Percentiles rank a stretch among this genome's conserved stretches.
Evolutionary conservation across 2,113 vertebrate genomes (phyloP).

Genomic region (Lasiurus cinereus): DNA sequence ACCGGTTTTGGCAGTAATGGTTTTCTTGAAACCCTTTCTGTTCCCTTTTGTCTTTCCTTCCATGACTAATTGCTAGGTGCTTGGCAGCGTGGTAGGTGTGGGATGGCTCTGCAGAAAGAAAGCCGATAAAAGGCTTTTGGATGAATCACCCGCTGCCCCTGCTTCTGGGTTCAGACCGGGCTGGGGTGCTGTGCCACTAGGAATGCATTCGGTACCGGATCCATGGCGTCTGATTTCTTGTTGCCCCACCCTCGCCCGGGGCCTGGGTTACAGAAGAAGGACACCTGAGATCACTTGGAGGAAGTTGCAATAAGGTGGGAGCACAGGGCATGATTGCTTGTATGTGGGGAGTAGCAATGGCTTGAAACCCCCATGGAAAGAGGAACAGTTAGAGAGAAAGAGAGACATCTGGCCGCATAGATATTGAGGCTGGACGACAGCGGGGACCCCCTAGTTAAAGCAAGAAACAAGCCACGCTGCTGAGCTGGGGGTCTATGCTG

Average conservation of each 20-base stretch:
- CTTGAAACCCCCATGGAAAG: background rate
- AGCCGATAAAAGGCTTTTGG: background rate
- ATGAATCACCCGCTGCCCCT: background rate
- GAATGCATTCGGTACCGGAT: background rate
- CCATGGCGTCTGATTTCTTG: background rate
- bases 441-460: background rate
- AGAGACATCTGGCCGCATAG: background rate
- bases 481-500: background rate
- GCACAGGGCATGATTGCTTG: background rate
- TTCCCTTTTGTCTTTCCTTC: no score
- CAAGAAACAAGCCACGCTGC: background rate
- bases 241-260: background rate
- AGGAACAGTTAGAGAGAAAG: background rate
- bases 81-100: background rate
- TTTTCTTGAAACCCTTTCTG: background rate
- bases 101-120: background rate
- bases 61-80: background rate
- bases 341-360: background rate
- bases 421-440: fast-evolving
- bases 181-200: background rate
- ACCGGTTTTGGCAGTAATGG: no score
- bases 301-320: background rate
- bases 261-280: background rate
- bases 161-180: background rate
- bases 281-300: background rate